Base-by-base conservation (phyloP, 92 coral and sea anemone genomes). In the Phenganax subtilis region DNA sequence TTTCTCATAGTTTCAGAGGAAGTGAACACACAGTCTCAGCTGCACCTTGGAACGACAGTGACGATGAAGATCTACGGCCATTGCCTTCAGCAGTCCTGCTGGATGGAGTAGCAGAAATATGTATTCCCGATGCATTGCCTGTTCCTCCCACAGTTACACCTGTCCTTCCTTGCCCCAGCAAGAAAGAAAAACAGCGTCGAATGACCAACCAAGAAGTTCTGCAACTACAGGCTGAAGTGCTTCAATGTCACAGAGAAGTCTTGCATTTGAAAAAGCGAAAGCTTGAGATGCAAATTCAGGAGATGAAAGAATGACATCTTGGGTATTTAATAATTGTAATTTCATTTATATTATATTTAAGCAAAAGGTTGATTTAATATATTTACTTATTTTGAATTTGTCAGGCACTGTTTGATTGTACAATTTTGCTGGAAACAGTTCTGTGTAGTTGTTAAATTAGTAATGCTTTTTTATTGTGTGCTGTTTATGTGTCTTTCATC, bases 151-250 rank as follows among this genome's bases (percentile, higher is more conserved):
- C 15, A 12, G 15, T 69, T 9, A 9, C 7, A 6, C 55, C 75
- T 9, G 55, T 16, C 75, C 55, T 69, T 9, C 75, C 75, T 69
- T 31, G 75, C 53, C 55, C 75, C 15, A 69, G 7, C 6, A 69
- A n/a, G 75, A 69, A 16, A 9, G 75, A 69, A 9, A 69, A 51
- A 9, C 75, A 16, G 31, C 12, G 20, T 31, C 12, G 75, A 31
- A 51, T 16, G 9, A 69, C 75, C 17, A 69, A 69, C 75, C 75
- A 69, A 69, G 75, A 69, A 7, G 75, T 69, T 9, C 16, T 69
- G 75, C 75, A 25, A 16, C 31, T 69, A 16, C 75, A 69, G 27
- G 75, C 54, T 5, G 75, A 69, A 31, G 75, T 69, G 10, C 75
- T 69, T 69, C 14, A 9, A 9, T 31, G 12, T 6, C 75, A 69